Base-by-base conservation (phyloP, 2,888 invertebrate genomes). In the Drosophila pegasa region DNA sequence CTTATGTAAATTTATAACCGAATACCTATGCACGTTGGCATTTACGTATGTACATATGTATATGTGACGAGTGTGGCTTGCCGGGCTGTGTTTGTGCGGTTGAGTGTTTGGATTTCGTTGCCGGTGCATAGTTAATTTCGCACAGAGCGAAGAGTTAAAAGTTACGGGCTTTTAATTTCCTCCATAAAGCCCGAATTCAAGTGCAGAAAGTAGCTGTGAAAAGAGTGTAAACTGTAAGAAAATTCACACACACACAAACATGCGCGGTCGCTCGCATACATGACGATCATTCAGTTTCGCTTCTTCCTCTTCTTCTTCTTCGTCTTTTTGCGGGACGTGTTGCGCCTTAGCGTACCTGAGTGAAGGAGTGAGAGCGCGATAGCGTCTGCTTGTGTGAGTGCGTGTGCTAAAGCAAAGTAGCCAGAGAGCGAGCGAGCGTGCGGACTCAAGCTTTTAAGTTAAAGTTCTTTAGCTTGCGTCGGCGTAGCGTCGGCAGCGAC, bases 381-480 rank as follows among this genome's bases (percentile, higher is more conserved):
- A 52, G 45, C 58, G 52, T 59, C 58, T 27, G 40, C 25, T 62
- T 59, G 57, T 40, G 51, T 61, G 31, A 41, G 33, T 48, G 51
- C 58, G 65, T 63, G 48, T 60, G 58, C 43, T 66, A 64, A 65
- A 60, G 55, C 35, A 20, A 33, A 31, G 9, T 5, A 22, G 31
- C 14, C 33, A 25, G 27, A 27, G 50, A 31, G 61, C 50, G 43
- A 61, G 48, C 33, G 52, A 41, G 43, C 55, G 41, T 43, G 43
- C 31, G 14, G 20, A 78, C 61, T 55, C 59, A 62, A 83, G 84
- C 87, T 83, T 83, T 83, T 45, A 72, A 83, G 81, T 71, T 79
- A 81, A 79, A 87, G 83, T 83, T 87, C 83, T 83, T 70, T 66
- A 63, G 77, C 80, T 77, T 78, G 71, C 82, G 78, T 70, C 69